A percentile compares a stretch with the other conserved stretches of the same genome.
Conservation (phyloP, 37 sponge, comb jelly and placozoan species). For the Petrosia ficiformis region DNA sequence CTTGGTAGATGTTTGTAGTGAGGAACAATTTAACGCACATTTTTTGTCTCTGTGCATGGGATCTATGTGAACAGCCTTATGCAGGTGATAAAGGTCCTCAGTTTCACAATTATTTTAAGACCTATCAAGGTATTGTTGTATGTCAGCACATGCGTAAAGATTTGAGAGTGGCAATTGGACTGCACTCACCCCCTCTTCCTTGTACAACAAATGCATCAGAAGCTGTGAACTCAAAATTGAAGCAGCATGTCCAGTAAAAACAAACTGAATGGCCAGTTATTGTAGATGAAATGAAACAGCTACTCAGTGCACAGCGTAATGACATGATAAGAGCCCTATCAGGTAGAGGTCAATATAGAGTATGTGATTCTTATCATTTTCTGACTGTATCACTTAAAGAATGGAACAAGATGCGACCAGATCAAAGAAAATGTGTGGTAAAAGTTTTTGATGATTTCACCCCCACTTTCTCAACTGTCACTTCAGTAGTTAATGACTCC, state of each 20-base stretch:
- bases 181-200: constrained; percentile 30
- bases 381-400: constrained; percentile 1
- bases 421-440: constrained; percentile 14
- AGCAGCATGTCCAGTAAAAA: constrained; percentile 32
- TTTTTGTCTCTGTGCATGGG: constrained; percentile 2
- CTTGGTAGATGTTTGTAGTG: constrained; percentile 13
- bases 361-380: background rate
- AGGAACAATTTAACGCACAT: background rate
- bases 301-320: constrained; percentile 7
- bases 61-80: background rate
- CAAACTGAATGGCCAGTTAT: constrained; percentile 45
- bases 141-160: constrained; percentile 28
- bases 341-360: constrained; percentile 22
- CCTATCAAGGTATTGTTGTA: constrained; percentile 13
- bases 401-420: constrained; percentile 21
- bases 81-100: background rate
- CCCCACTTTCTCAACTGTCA: background rate
- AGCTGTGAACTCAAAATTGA: constrained; percentile 37
- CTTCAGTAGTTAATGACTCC: too few relatives aligned
- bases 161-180: constrained; percentile 28
- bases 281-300: background rate
- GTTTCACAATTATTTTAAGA: constrained; percentile 27
- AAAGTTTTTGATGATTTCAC: constrained; percentile 9
- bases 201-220: constrained; percentile 49
- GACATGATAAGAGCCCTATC: constrained; percentile 16